Evolutionary conservation across 2,113 vertebrate species (phyloP).

Genomic region (Gnathonemus longibarbis): DNA sequence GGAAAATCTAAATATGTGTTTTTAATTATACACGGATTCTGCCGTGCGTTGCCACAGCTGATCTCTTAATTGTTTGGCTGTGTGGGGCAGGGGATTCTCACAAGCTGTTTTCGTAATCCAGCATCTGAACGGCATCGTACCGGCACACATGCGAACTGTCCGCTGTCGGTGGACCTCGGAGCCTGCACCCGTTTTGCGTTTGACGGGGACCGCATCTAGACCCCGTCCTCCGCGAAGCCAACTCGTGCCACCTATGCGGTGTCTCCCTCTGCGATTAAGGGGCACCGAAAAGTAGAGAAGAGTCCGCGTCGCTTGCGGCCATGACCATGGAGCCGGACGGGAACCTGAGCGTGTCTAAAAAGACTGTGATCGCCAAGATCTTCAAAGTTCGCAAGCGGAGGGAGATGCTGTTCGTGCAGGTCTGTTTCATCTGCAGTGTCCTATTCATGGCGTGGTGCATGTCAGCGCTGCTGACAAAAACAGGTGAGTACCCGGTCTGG

Average conservation of each 20-base stretch:
- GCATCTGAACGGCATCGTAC: conserved; percentile 24
- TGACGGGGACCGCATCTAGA: conserved; percentile 34
- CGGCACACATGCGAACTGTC: conserved; percentile 18
- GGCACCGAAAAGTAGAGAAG: conserved; percentile 11
- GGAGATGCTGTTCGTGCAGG: conserved; percentile 84
- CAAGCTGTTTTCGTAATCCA: background rate
- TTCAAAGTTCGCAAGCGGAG: conserved; percentile 87
- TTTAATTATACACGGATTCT: background rate
- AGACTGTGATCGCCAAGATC: conserved; percentile 59
- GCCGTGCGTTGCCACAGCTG: background rate
- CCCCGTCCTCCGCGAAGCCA: conserved; percentile 38
- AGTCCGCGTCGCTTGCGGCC: conserved; percentile 37
- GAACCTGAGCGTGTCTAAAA: conserved; percentile 49
- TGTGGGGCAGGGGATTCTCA: background rate
- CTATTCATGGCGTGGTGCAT: conserved; percentile 80
- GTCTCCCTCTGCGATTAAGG: conserved; percentile 25
- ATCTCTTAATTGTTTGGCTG: background rate
- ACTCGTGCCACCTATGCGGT: conserved; percentile 32
- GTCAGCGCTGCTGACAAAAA: conserved; percentile 69
- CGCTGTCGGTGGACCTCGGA: conserved; percentile 20
- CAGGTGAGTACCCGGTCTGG: conserved; percentile 69
- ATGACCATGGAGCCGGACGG: conserved; percentile 51
- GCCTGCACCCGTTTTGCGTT: conserved; percentile 30
- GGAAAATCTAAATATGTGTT: background rate
- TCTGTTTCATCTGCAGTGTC: conserved; percentile 82